Evolutionary conservation across 2,113 vertebrate genomes (phyloP).

Genomic region (Psophia crepitans): DNA sequence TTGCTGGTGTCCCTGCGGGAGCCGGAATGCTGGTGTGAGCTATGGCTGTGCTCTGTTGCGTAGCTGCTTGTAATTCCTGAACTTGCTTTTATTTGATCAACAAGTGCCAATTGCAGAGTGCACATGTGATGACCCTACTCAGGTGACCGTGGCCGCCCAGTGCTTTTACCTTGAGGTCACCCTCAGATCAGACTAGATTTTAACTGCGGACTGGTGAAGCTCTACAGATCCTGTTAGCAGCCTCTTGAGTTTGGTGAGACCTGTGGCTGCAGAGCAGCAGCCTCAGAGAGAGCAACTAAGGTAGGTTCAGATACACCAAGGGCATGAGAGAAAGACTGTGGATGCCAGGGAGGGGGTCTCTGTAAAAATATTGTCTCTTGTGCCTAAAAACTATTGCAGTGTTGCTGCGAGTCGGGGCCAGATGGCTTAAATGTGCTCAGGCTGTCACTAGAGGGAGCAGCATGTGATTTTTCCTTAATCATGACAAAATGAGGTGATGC

Average conservation of each 20-base stretch:
- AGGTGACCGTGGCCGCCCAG: background rate
- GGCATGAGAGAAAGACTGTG: background rate
- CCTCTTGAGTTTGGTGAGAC: background rate
- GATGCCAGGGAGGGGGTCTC: background rate
- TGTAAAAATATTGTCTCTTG: background rate
- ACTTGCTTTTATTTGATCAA: conserved; percentile 17
- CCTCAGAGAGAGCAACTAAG: background rate
- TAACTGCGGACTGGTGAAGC: background rate
- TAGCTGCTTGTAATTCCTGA: background rate
- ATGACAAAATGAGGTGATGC: background rate
- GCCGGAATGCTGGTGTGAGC: background rate
- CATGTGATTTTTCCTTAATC: background rate
- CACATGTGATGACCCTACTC: background rate
- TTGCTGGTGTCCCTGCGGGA: background rate
- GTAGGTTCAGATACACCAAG: background rate
- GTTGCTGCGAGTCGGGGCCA: accelerated
- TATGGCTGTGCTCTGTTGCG: background rate
- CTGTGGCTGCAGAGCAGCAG: background rate
- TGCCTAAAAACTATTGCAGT: background rate
- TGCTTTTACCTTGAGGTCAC: conserved; percentile 31
- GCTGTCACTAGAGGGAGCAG: conserved; percentile 42
- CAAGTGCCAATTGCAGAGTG: background rate
- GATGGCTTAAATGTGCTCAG: background rate
- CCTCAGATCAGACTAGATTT: conserved; percentile 7
- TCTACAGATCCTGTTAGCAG: background rate